These are phyloP conservation scores for Zaprionus capensis DNA, from an alignment of 1,140 invertebrate species.

Conservation along the genomic window DNA sequence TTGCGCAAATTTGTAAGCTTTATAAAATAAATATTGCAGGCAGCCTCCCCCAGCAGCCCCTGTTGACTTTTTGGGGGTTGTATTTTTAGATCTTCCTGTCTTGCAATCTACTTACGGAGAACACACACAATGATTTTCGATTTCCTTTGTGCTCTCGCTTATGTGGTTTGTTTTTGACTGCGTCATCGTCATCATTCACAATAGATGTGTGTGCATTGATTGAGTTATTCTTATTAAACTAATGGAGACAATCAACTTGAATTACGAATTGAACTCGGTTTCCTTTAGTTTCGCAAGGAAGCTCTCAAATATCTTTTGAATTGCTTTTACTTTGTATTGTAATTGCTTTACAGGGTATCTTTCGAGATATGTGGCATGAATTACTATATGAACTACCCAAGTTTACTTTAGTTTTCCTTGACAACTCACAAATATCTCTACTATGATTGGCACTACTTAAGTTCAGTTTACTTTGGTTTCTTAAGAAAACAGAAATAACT, in stretches of 20 bases:
- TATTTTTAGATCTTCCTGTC: conserved; percentile 39
- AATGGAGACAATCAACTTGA: conserved; percentile 34
- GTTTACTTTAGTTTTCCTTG: too few relatives aligned
- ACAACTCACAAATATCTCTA: too few relatives aligned
- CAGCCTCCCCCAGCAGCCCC: not conserved
- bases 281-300: not conserved
- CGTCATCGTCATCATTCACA: conserved; percentile 1
- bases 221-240: conserved; percentile 47
- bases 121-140: conserved; percentile 24
- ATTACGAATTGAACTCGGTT: not conserved
- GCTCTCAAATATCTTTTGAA: not conserved
- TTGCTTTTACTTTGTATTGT: not conserved
- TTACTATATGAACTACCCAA: too few relatives aligned
- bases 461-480: too few relatives aligned
- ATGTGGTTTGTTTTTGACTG: not conserved
- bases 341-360: not conserved
- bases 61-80: conserved; percentile 50
- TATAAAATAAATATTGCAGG: conserved; percentile 72
- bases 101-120: conserved; percentile 40
- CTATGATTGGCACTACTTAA: too few relatives aligned
- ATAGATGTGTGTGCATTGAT: conserved; percentile 26
- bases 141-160: conserved; percentile 3
- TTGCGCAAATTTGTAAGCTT: conserved; percentile 75
- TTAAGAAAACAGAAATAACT: too few relatives aligned
- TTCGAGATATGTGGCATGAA: too few relatives aligned